Evolutionary conservation across 2,888 invertebrate genomes (phyloP), one percentile per base, ranked within the genome.

Genomic region (Pachycephus smyrnensis): DNA sequence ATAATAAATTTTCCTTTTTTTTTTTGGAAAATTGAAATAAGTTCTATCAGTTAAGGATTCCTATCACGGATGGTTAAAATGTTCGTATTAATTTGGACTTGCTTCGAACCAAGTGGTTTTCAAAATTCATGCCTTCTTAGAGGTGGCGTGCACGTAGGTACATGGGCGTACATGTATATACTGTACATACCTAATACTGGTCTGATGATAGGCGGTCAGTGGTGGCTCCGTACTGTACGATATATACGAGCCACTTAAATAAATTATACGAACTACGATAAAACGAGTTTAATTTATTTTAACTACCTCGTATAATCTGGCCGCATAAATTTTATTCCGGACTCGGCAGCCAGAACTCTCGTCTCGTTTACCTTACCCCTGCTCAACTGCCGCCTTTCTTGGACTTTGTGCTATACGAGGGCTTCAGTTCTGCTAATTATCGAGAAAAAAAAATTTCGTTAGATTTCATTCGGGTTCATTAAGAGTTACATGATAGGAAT

Each of bases 261-360:
- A 86, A 88, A 87, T 89, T 86, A 88, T 84, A 82, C 83, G 77
- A 79, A 80, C 80, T 76, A 83, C 85, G 84, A 89, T 88, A 87
- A 86, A 89, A 86, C 85, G 85, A 86, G 85, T 87, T 89, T 87
- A 88, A 90, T 90, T 90, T 88, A 89, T 87, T 89, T 88, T 87
- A 88, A 89, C 88, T 84, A 82, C 87, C 82, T 84, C 86, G 82
- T 86, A 87, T 88, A 89, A 89, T 87, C 84, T 82, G 85, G 80
- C 83, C 86, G 84, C 86, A 88, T 88, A 87, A 88, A 89, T 90
- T 90, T 86, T 83, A 81, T 80, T 37, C 30, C 32, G 30, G 30
- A 75, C 68, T 32, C 12, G 55, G 40, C 6, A 32, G 30, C 37
- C 31, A 71, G 71, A 12, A 32, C 30, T 31, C 71, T 71, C 31